A percentile compares a stretch with the other conserved stretches of the same genome.
Evolutionary conservation across 2,113 vertebrate genomes (phyloP).

Genomic region (Proteles cristata): DNA sequence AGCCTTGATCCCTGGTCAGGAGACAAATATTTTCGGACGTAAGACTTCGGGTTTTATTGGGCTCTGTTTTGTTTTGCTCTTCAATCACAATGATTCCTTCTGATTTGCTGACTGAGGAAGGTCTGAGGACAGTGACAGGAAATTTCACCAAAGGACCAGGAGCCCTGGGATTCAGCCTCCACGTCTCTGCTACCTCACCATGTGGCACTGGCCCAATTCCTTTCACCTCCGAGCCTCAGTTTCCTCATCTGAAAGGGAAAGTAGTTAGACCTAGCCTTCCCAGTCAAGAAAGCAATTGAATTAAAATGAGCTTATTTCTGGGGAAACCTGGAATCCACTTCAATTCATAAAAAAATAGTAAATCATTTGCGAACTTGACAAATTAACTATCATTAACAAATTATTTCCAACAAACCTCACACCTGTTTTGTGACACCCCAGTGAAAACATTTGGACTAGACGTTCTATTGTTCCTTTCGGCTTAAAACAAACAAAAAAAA

Average conservation of each 20-base stretch:
- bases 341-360: conserved; percentile 38
- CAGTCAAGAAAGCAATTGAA: background rate
- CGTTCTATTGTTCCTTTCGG: conserved; percentile 12
- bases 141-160: background rate
- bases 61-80: background rate
- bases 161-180: background rate
- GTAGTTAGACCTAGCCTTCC: background rate
- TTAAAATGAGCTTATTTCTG: background rate
- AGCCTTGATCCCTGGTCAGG: background rate
- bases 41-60: background rate
- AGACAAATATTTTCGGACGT: conserved; percentile 9
- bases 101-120: background rate
- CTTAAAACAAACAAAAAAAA: background rate
- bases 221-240: background rate
- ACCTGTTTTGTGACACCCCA: background rate
- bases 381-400: conserved; percentile 43
- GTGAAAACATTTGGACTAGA: conserved; percentile 39
- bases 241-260: background rate
- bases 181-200: background rate
- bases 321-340: conserved; percentile 19
- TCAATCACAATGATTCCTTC: background rate
- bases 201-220: background rate
- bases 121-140: background rate
- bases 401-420: conserved; percentile 42
- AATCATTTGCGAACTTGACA: conserved; percentile 36